Base-by-base conservation (phyloP, 2,797 vertebrate species). In the Trachops cirrhosus region DNA sequence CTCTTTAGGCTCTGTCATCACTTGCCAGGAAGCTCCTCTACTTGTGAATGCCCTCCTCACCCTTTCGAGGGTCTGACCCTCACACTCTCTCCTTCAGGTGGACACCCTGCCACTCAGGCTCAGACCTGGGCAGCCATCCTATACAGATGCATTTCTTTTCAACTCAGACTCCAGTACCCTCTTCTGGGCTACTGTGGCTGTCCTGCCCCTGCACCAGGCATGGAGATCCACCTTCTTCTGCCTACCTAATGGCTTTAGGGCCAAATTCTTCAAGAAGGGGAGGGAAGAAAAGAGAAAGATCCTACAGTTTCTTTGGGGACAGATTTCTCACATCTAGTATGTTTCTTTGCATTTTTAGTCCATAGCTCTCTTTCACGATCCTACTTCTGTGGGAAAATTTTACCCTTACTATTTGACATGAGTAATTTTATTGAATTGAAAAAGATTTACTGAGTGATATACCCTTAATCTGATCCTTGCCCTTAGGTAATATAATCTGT, bases 391-490 rank as follows among this genome's bases (percentile, higher is more conserved):
- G 57, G 86, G 93, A 84, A 95, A 91, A 37, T 86, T 94, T 83
- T 79, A 88, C 89, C 78, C 70, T 96, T 93, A 95, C 80, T 96
- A 94, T 94, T 91, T 86, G 86, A 95, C 78, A 46, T 26, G 75
- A 93, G 96, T 95, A 93, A 95, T 95, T 97, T 95, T 59, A 74
- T 86, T 86, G 50, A 86, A 89, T 94, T 97, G 97, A 70, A 93
- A 96, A 97, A 96, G 94, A 97, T 96, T 97, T 96, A 96, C 94
- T 84, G 96, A 95, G 89, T 91, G 96, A 97, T 97, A 95, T 97
- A 94, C 34, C 89, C 91, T 96, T 97, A 96, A 97, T 96, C 89
- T 96, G 94, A 94, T 96, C 94, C 74, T 93, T 96, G 93, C 74
- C 70, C 92, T 94, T 93, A 95, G 96, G 93, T 96, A 96, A 96